Evolutionary conservation across 2,113 vertebrate genomes (phyloP), one percentile per base, ranked within the genome.

Genomic region (Seriola quinqueradiata): DNA sequence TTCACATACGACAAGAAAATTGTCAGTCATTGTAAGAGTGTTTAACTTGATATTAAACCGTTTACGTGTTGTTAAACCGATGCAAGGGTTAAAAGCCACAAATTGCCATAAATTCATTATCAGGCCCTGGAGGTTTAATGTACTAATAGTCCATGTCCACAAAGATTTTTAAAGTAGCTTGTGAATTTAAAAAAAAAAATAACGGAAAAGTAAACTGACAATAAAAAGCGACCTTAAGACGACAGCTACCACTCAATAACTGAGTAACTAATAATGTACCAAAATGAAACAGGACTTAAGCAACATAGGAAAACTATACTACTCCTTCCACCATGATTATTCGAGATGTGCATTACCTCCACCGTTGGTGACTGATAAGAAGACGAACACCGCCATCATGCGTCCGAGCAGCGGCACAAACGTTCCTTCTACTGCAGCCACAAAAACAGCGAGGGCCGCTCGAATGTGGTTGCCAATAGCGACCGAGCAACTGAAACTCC

Each of bases 351-450:
- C 32, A 10, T 4, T 23, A 36, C 12, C 21, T 2, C 5, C 2
- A 3, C 7, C 0, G 44, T 13, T 12, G 34, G 59, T 19, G 58
- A 34, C 19, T 0, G 14, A 40, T 40, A 14, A 34, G 14, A 71
- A 71, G 50, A 25, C 12, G 73, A 52, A 57, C 67, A 23, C 4
- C 89, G 28, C 90, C 92, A 84, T n/a, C 91, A 2, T 75, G 87
- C 21, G 93, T 77, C 10, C 1, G 25, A 14, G 3, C 5, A 0
- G 11, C 5, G 42, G 10, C 19, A 72, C 21, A 4, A 1, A 10
- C 40, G 1, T 7, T 6, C 0, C 61, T 28, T 36, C 21, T 13
- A 48, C 12, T 0, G 9, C 8, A 0, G 21, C 13, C 0, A 0
- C 13, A 54, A 7, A 6, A 8, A 63, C n/a, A 42, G 5, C 38